Conservation (phyloP, 1,140 invertebrate genomes). For the Drosophila ogumai region DNA sequence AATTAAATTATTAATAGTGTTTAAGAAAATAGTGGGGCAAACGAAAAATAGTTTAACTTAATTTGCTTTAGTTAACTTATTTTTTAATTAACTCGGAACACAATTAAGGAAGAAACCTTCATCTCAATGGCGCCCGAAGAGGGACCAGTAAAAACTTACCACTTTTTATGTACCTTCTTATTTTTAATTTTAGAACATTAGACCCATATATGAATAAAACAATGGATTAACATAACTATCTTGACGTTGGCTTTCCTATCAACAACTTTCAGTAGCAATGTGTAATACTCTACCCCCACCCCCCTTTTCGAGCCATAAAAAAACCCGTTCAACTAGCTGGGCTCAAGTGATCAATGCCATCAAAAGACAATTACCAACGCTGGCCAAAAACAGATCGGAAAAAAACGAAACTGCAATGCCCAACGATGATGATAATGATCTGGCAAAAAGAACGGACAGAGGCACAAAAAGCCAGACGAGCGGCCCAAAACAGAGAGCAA, state of each 20-base stretch:
- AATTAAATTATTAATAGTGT: background rate
- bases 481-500: constrained; percentile 41
- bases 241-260: background rate
- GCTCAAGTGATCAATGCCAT: constrained; percentile 65
- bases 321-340: constrained; percentile 67
- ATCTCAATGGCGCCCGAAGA: background rate
- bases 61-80: background rate
- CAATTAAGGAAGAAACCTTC: background rate
- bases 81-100: no score
- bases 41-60: background rate
- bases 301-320: constrained; percentile 10
- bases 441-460: constrained; percentile 59
- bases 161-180: background rate
- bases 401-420: constrained; percentile 73
- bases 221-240: background rate
- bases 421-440: constrained; percentile 75
- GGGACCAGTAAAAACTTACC: background rate
- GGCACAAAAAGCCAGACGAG: constrained; percentile 13
- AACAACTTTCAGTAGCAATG: constrained; percentile 2
- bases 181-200: background rate
- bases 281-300: constrained; percentile 49
- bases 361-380: constrained; percentile 68
- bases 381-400: constrained; percentile 45
- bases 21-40: background rate
- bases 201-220: background rate